Base-by-base conservation (phyloP, 2,797 vertebrate genomes). In the Pitangus sulphuratus region DNA sequence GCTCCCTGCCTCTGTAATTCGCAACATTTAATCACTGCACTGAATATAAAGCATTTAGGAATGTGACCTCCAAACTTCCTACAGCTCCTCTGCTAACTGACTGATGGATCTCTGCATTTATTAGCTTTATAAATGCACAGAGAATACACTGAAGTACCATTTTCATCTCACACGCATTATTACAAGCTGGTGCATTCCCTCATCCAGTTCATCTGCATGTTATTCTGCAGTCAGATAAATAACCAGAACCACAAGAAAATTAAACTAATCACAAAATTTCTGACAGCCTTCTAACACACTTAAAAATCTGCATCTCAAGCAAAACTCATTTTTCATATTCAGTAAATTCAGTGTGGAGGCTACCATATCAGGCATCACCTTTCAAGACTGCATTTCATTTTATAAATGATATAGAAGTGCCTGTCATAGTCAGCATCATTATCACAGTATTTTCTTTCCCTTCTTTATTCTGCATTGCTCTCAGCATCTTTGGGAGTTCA, bases 61-160 rank as follows among this genome's bases (percentile, higher is more conserved):
- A 94, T 87, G 65, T 81, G 92, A 96, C 91, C 84, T 95, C 87
- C 65, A 85, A 80, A 86, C 39, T 87, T 93, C 50, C 65, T 76
- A 75, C 51, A 78, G 82, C 39, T 78, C 69, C 84, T 90, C 68
- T 92, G 68, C 71, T 92, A 62, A 72, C 39, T 26, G 50, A 35
- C 57, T 85, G 82, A 72, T 62, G 58, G 60, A 86, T 84, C 28
- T 91, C 57, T 80, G 84, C 56, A 89, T 91, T 90, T 70, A 93
- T 88, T 94, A 81, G 68, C 72, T 87, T 81, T 91, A 93, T 54
- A 90, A 94, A 96, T 89, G 87, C 89, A 85, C 17, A 40, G 76
- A 92, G 79, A 80, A 94, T 87, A 91, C 45, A 81, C 45, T 71
- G 48, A 92, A 93, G 28, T 83, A 71, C 72, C 54, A 50, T 81